Evolutionary conservation across 2,113 vertebrate species (phyloP).

Genomic region (Pomatostomus ruficeps): DNA sequence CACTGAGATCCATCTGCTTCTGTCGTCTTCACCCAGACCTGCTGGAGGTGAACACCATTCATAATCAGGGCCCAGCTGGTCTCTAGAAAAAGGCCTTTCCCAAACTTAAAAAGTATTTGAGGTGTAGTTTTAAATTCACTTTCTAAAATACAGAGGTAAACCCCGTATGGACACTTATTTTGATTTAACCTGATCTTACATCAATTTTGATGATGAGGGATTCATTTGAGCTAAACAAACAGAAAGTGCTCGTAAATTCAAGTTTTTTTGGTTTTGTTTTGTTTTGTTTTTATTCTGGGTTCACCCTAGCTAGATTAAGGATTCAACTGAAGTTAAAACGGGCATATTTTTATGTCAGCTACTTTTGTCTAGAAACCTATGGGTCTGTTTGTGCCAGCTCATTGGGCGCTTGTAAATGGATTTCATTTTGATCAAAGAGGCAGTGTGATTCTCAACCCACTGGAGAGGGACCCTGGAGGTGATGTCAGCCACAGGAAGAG

Average conservation of each 20-base stretch:
- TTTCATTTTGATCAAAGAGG: constrained; percentile 32
- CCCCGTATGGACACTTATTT: not conserved
- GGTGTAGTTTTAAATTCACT: not conserved
- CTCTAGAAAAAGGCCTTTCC: not conserved
- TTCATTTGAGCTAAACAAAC: not conserved
- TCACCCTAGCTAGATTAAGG: not conserved
- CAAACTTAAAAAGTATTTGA: not conserved
- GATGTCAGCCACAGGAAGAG: not conserved
- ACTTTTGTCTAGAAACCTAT: not conserved
- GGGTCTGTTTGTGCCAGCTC: not conserved
- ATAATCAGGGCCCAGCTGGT: not conserved
- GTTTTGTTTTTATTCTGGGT: not conserved
- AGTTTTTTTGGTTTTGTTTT: not conserved
- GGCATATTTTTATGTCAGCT: not conserved
- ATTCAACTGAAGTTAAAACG: not conserved
- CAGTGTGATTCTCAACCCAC: not conserved
- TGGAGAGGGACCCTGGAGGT: not conserved
- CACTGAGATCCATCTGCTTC: not conserved
- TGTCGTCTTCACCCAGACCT: not conserved
- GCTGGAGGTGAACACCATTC: not conserved
- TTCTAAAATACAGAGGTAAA: not conserved
- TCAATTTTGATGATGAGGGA: not conserved
- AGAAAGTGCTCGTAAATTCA: not conserved
- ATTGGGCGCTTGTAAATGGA: not conserved
- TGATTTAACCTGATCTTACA: not conserved